Evolutionary conservation across 2,888 invertebrate genomes (phyloP), one percentile per base, ranked within the genome.

Genomic region (Tortrix viridana): DNA sequence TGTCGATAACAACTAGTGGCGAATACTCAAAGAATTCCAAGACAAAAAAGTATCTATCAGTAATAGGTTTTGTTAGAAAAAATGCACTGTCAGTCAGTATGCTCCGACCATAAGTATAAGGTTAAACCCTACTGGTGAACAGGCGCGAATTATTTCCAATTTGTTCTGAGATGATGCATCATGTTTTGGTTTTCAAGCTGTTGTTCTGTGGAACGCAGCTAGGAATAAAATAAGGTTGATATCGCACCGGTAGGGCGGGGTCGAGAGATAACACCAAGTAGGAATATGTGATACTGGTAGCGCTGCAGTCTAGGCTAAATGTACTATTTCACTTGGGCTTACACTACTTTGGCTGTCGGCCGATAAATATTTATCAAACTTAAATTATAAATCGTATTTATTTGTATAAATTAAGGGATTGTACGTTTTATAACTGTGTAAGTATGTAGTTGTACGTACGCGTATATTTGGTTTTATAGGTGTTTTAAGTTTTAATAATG

Each of bases 261-360:
- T 71, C 68, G 77, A 79, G 79, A 79, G 74, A 69, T 78, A 69
- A 82, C 83, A 82, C 83, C 84, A 84, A 83, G 71, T 82, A 80
- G 78, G 72, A 71, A 74, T 74, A 73, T 75, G 74, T 61, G 61
- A 56, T 61, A 56, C 50, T 73, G 60, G 67, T 74, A 71, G 69
- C 70, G 71, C 70, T 71, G 66, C 71, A 70, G 69, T 73, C 71
- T 71, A 73, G 67, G 67, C 59, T 69, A 71, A 44, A 49, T 48
- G 19, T 54, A 49, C 18, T 55, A 44, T 56, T 62, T 56, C 55
- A 50, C 56, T 50, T 52, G 44, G 44, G 50, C 50, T 62, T 38
- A 49, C 49, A 46, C 56, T 32, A 46, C 48, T 48, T 20, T 12
- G 23, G 60, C 22, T 22, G 50, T 18, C 55, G 16, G 44, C 55